Base-by-base conservation (phyloP, 2,113 vertebrate species). In the Archocentrus centrarchus region DNA sequence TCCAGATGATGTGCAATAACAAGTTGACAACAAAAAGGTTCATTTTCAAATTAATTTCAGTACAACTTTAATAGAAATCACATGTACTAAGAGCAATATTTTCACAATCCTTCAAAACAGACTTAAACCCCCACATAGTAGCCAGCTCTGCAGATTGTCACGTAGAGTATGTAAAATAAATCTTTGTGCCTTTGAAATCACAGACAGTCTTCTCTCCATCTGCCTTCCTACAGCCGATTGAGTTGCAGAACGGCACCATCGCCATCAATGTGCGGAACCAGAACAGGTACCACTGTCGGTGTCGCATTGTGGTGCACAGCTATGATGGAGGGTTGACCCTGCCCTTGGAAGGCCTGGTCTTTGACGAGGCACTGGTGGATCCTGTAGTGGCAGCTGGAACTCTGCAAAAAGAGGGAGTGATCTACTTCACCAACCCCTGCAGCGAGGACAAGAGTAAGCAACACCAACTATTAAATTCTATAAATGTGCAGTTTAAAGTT, bases 361-460 rank as follows among this genome's bases (percentile, higher is more conserved):
- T 98, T 1, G 97, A 98, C 75, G 80, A 87, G 7, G 88, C 90
- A 2, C 95, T 98, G 11, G 94, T 98, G 50, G 97, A 98, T 91
- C 97, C 97, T 0, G 96, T 60, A 0, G 97, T 98, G 0, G 97
- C 97, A 0, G 97, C 97, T 0, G 97, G 97, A n/a, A 95, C 95
- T 1, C 75, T 97, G 58, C 94, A 95, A 90, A 98, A 97, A 81
- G 95, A 94, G 2, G 96, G 96, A 1, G 93, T 98, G 7, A 58
- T 98, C 86, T 98, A 94, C 94, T 98, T 98, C 92, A 97, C 94
- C 90, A 98, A 98, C 84, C 97, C 97, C 3, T 93, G 96, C 62
- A 91, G 82, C n/a, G 79, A 86, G 1, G 79, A 94, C 0, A 47
- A 91, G 0, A 91, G 94, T 92, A 89, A 95, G 89, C 73, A 37